phyloP scores from a whole-genome alignment of 1,140 invertebrate genomes.

The Nasonia vitripennis region DNA sequence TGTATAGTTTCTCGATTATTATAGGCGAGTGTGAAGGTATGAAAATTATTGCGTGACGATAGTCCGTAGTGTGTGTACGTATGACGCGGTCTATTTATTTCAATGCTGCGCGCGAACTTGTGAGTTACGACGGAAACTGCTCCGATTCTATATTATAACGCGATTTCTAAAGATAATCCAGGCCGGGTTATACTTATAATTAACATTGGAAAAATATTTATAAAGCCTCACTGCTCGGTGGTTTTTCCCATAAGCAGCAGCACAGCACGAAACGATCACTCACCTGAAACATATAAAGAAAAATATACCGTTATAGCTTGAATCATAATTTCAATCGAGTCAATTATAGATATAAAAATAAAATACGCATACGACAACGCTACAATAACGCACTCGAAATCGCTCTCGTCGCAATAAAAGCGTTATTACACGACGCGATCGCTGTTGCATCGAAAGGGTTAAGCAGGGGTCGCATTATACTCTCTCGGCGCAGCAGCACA shows the following conservation, averaged over 20 bases:
- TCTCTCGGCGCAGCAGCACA: neutral
- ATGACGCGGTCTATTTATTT: neutral
- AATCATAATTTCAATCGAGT: neutral
- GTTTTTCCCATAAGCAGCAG: too few species aligned
- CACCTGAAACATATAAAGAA: conserved; percentile 30
- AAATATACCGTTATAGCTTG: neutral
- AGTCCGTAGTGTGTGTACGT: too few species aligned
- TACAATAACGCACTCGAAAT: neutral
- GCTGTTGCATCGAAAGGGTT: neutral
- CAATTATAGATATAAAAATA: neutral
- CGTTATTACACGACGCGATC: neutral
- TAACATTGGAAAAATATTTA: neutral
- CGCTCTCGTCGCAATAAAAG: neutral
- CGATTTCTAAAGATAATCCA: neutral
- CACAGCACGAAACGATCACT: neutral
- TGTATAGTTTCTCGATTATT: neutral
- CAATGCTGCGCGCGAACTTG: neutral
- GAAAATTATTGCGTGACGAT: neutral
- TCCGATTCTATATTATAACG: too few species aligned
- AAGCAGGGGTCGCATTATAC: neutral
- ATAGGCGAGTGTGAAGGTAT: too few species aligned
- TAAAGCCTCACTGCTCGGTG: neutral
- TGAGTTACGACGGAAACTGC: neutral
- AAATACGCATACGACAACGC: neutral
- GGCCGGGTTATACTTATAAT: neutral